phyloP scores from a whole-genome alignment of 2,888 invertebrate genomes.

The Acrobeloides nanus region DNA sequence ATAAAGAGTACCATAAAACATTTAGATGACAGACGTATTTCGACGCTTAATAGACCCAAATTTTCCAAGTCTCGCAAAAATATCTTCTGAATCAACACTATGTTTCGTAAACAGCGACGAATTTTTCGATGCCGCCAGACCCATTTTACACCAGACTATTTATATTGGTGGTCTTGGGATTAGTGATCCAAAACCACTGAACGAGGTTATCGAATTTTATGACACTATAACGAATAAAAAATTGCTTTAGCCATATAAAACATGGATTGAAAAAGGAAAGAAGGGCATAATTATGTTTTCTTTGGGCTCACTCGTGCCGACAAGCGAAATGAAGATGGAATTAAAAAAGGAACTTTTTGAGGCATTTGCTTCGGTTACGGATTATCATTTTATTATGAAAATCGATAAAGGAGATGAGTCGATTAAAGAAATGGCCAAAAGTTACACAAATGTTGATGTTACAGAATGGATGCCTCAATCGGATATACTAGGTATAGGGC shows the following conservation, averaged over 20 bases:
- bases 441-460: too few relatives aligned
- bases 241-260: slow-evolving; percentile 7
- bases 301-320: slow-evolving; percentile 4
- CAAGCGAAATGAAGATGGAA: neutral
- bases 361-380: slow-evolving; percentile 5
- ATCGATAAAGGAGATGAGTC: slow-evolving; percentile 10
- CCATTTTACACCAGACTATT: slow-evolving; percentile 18
- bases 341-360: slow-evolving; percentile 1
- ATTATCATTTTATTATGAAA: slow-evolving; percentile 36
- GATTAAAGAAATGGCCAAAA: too few relatives aligned
- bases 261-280: slow-evolving; percentile 2
- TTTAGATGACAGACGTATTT: too few relatives aligned
- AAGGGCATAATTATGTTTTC: slow-evolving; percentile 7
- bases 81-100: too few relatives aligned
- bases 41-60: too few relatives aligned
- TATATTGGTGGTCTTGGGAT: slow-evolving; percentile 12
- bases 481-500: too few relatives aligned
- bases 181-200: neutral
- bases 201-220: neutral
- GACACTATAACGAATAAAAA: neutral
- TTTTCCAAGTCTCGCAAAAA: slow-evolving; percentile 5
- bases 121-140: slow-evolving; percentile 16
- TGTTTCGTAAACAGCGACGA: too few relatives aligned
- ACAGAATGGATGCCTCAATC: too few relatives aligned
- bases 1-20: too few relatives aligned